Conservation (phyloP, 1,140 invertebrate species). For the Apis cerana region DNA sequence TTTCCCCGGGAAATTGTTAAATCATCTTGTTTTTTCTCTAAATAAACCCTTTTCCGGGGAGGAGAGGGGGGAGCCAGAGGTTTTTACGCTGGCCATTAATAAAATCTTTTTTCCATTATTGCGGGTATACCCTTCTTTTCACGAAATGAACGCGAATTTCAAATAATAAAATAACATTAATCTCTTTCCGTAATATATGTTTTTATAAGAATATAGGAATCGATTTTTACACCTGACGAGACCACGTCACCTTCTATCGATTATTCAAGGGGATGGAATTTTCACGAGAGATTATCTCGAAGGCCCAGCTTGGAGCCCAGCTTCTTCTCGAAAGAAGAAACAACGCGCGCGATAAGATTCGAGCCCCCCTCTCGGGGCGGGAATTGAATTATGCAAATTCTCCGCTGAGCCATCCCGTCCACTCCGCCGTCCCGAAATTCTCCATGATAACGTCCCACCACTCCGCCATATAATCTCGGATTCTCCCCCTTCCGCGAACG, state of each 20-base stretch:
- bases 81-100: not conserved
- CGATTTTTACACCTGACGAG: too few species aligned
- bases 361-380: conserved; percentile 41
- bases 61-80: too few species aligned
- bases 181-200: too few species aligned
- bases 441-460: conserved; percentile 32
- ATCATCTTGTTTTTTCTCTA: not conserved
- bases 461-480: conserved; percentile 43
- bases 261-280: not conserved
- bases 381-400: conserved; percentile 65
- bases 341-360: conserved; percentile 51
- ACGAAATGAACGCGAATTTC: too few species aligned
- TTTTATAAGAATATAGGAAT: too few species aligned
- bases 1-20: not conserved
- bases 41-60: not conserved
- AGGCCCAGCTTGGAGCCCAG: conserved; percentile 21
- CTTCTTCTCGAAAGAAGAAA: not conserved
- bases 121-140: too few species aligned
- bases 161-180: too few species aligned
- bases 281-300: not conserved
- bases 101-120: too few species aligned
- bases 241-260: too few species aligned
- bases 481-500: conserved; percentile 30
- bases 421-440: conserved; percentile 50
- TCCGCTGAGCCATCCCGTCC: conserved; percentile 12